phyloP scores from a whole-genome alignment of 2,797 vertebrate genomes.

The Amazona ochrocephala region DNA sequence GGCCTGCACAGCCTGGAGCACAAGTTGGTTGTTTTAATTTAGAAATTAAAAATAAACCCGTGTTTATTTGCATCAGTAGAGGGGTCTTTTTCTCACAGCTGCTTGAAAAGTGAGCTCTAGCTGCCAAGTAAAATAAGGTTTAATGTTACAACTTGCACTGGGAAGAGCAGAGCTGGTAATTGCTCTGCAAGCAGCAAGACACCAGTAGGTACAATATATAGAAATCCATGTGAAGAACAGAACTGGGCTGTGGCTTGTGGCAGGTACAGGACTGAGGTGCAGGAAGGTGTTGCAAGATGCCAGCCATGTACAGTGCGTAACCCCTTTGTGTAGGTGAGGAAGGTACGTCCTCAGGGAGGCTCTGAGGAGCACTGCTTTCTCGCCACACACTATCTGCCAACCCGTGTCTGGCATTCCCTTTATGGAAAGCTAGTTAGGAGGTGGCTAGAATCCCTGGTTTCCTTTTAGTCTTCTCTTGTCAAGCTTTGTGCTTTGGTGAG shows the following conservation, averaged over 20 bases:
- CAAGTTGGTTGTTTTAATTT: slow-evolving; percentile 53
- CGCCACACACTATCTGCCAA: neutral
- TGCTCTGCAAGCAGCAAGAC: slow-evolving; percentile 1
- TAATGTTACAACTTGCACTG: neutral
- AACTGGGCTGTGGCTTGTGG: slow-evolving; percentile 38
- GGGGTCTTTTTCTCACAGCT: slow-evolving; percentile 63
- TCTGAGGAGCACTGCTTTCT: neutral
- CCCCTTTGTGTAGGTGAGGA: neutral
- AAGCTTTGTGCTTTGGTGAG: neutral
- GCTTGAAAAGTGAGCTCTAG: slow-evolving; percentile 22
- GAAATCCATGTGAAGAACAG: neutral
- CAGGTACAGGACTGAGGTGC: neutral
- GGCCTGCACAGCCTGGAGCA: neutral
- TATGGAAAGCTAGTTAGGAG: neutral
- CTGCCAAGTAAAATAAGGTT: slow-evolving; percentile 49
- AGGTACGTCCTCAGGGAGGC: neutral
- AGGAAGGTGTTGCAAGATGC: neutral
- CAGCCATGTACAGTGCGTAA: slow-evolving; percentile 2
- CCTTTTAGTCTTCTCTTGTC: slow-evolving; percentile 7
- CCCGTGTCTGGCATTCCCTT: neutral
- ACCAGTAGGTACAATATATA: neutral
- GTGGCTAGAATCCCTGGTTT: neutral
- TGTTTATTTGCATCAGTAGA: slow-evolving; percentile 55
- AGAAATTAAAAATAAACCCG: slow-evolving; percentile 48
- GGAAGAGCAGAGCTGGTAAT: slow-evolving; percentile 66